A percentile compares a stretch with the other conserved stretches of the same genome.
Evolutionary conservation across 1,140 invertebrate genomes (phyloP).

Genomic region (Drosophila murphyi): DNA sequence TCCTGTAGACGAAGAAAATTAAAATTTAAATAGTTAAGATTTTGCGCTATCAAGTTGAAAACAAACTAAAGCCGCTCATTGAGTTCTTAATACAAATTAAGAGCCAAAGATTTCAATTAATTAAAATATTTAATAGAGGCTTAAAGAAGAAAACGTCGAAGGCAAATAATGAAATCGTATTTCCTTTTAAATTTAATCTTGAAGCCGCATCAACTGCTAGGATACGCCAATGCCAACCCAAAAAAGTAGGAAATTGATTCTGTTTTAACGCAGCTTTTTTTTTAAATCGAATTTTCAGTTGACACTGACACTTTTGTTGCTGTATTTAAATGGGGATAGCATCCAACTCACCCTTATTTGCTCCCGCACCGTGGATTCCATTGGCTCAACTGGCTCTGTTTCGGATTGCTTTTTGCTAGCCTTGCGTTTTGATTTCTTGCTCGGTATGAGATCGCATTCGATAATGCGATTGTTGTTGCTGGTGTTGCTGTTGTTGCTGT

Average conservation of each 20-base stretch:
- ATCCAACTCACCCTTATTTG: slow-evolving; percentile 63
- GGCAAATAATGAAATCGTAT: neutral
- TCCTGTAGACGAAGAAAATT: slow-evolving; percentile 46
- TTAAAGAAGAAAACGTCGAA: neutral
- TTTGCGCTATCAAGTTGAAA: neutral
- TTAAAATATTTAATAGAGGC: too few species aligned
- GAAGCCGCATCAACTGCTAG: neutral
- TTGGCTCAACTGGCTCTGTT: slow-evolving; percentile 40
- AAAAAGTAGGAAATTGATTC: neutral
- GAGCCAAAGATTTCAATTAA: neutral
- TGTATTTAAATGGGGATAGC: neutral
- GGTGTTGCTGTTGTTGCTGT: slow-evolving; percentile 19
- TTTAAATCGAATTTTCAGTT: neutral
- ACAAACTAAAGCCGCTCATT: neutral
- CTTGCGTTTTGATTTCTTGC: slow-evolving; percentile 79
- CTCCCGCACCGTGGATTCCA: slow-evolving; percentile 61
- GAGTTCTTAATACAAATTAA: neutral
- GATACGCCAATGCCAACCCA: neutral
- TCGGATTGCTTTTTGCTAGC: slow-evolving; percentile 51
- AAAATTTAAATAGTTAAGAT: neutral
- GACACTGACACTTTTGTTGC: neutral
- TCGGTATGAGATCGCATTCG: slow-evolving; percentile 80
- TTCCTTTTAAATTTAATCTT: neutral
- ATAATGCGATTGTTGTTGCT: slow-evolving; percentile 70
- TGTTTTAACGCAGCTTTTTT: neutral